Conservation (phyloP, 2,113 vertebrate species). For the Trochalopteron elliotii region DNA sequence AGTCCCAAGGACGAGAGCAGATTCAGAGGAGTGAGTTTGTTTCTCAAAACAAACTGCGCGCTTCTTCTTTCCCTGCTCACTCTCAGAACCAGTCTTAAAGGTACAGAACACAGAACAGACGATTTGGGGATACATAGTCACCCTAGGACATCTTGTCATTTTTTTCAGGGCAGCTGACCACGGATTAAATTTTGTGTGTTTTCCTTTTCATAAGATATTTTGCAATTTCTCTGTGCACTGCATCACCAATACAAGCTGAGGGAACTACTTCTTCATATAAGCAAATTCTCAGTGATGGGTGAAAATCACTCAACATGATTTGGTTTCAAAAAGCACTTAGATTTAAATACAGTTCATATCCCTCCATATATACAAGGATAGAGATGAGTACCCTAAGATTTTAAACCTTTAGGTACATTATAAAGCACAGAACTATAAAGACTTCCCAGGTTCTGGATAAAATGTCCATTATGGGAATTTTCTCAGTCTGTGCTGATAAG, state of each 20-base stretch:
- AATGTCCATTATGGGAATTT: neutral
- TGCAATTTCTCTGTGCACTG: neutral
- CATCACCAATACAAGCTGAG: neutral
- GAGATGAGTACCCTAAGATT: neutral
- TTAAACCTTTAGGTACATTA: neutral
- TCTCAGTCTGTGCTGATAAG: neutral
- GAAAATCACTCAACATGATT: neutral
- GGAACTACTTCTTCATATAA: neutral
- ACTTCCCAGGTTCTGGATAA: neutral
- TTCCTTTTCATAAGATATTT: neutral
- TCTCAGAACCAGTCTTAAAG: no score
- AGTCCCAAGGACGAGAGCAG: no score
- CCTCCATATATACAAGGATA: neutral
- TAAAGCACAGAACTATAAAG: neutral
- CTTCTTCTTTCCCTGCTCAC: no score
- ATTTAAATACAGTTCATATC: neutral
- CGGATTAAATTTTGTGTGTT: neutral
- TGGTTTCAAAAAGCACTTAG: neutral
- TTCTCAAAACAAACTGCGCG: no score
- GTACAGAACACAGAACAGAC: no score
- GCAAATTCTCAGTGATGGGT: neutral
- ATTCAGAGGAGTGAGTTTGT: no score
- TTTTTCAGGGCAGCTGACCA: accelerated
- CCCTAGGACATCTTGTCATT: conserved; percentile 17
- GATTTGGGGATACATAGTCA: no score